Percentiles rank a stretch among this genome's conserved stretches.
These are phyloP conservation scores for Zophobas atratus DNA, from an alignment of 1,140 invertebrate genomes.

Conservation along the genomic window DNA sequence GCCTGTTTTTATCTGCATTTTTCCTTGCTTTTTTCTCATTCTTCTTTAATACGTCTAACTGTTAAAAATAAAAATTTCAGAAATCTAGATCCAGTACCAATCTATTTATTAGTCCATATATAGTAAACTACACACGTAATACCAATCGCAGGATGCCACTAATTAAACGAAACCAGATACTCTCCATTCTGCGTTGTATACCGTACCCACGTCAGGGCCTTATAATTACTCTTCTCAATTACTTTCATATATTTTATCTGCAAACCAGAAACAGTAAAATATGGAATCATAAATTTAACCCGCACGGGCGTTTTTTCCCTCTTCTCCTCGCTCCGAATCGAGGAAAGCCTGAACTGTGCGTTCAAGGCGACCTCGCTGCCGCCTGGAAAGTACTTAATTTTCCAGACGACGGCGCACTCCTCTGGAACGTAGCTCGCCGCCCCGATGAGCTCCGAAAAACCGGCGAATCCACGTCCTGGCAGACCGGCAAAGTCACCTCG, in stretches of 20 bases:
- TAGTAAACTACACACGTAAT: background rate
- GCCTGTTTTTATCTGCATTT: too few relatives aligned
- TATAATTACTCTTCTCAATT: slow-evolving; percentile 38
- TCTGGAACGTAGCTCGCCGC: slow-evolving; percentile 12
- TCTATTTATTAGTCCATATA: too few relatives aligned
- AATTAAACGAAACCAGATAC: slow-evolving; percentile 25
- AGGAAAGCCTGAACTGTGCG: slow-evolving; percentile 17
- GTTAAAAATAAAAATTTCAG: too few relatives aligned
- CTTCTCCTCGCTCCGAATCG: slow-evolving; percentile 10
- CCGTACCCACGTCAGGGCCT: slow-evolving; percentile 19
- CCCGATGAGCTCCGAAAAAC: background rate
- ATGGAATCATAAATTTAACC: slow-evolving; percentile 43
- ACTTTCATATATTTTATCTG: slow-evolving; percentile 39
- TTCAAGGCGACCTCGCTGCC: slow-evolving; percentile 5
- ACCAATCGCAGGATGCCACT: slow-evolving; percentile 9
- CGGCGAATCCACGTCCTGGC: slow-evolving; percentile 30
- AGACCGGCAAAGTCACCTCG: slow-evolving; percentile 37
- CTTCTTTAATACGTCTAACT: too few relatives aligned
- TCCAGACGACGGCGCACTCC: slow-evolving; percentile 22
- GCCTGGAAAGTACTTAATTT: slow-evolving; percentile 25
- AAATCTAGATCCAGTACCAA: too few relatives aligned
- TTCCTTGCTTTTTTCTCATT: too few relatives aligned
- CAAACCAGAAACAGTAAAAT: slow-evolving; percentile 44
- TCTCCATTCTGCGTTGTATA: slow-evolving; percentile 32
- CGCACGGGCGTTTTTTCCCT: slow-evolving; percentile 4